Percentiles rank a stretch among this genome's conserved stretches.
phyloP scores from a whole-genome alignment of 2,888 invertebrate genomes.

The Tethea ocularis region DNA sequence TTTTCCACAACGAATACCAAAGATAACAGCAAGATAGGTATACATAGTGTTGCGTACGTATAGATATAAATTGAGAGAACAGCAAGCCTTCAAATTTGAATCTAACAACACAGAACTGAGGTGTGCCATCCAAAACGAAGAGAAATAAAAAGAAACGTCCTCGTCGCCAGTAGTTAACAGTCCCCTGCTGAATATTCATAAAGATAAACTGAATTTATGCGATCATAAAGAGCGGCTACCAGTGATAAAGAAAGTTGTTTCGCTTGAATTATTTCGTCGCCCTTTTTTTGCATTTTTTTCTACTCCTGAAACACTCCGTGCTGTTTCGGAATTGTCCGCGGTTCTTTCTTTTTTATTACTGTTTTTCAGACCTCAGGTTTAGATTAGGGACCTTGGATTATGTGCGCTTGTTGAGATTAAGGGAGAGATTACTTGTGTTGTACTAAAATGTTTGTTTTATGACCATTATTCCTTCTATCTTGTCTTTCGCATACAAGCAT shows the following conservation, averaged over 20 bases:
- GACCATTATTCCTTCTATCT: too few species aligned
- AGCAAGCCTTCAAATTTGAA: constrained; percentile 6
- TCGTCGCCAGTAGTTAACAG: constrained; percentile 34
- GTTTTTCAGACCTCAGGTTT: constrained; percentile 3
- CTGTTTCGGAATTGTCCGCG: constrained; percentile 1
- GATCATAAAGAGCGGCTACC: constrained; percentile 58
- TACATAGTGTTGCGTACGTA: too few species aligned
- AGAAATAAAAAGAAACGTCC: constrained; percentile 10
- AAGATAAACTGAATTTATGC: constrained; percentile 75
- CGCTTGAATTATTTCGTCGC: constrained; percentile 38
- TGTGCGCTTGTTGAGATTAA: not conserved
- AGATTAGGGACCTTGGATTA: not conserved
- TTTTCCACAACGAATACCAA: too few species aligned
- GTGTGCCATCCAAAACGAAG: not conserved
- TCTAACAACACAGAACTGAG: constrained; percentile 4
- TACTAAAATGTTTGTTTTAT: not conserved
- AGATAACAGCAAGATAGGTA: constrained; percentile 12
- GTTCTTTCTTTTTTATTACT: constrained; percentile 20
- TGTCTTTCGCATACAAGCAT: too few species aligned
- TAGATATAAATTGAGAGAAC: constrained; percentile 24
- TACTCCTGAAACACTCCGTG: not conserved
- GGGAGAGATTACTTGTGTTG: not conserved
- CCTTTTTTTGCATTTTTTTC: constrained; percentile 21
- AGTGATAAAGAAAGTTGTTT: constrained; percentile 62
- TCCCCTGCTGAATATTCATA: constrained; percentile 69